Evolutionary conservation across 1,140 invertebrate species (phyloP), one percentile per base, ranked within the genome.

Genomic region (Ceratitis capitata): DNA sequence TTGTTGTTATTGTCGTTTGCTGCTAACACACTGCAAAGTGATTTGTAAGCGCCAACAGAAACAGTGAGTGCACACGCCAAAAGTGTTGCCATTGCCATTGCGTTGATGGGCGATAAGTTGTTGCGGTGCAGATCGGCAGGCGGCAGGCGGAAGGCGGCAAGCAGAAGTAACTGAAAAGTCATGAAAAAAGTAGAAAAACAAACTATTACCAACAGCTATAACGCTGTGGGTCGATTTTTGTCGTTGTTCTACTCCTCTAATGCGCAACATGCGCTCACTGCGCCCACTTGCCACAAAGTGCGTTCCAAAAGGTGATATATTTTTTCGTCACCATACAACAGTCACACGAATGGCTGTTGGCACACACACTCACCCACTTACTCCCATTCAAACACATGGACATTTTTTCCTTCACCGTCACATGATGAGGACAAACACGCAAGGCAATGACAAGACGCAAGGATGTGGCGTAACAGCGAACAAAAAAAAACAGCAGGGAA

Each of bases 281-380:
- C n/a, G 64, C 32, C 69, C 10, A 78, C 69, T 78, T 78, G 69
- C 42, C 42, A 78, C 69, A 78, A 78, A 78, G 69, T 78, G 39
- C 69, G 69, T 78, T 78, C 35, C n/a, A 78, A 35, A 78, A 78
- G 19, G 39, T 78, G 39, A 42, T 78, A 26, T 78, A 45, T 78
- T 78, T 78, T 45, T 78, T 78, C 39, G 35, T 78, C 35, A 42
- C 10, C 69, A 10, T 39, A 45, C 69, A 42, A 78, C 42, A 78
- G 69, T 78, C 39, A 78, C n/a, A 47, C 69, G 69, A 78, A 45
- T n/a, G 64, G 32, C 4, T 39, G 32, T 39, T 39, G 12, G 51
- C n/a, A 56, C 5, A 19, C 0, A 19, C 1, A 19, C n/a, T 5
- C 19, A 56, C 19, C 51, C 1, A n/a, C 23, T 29, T 26, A 29